Conservation (phyloP, 1,140 invertebrate genomes). For the Drosophila trapezifrons region DNA sequence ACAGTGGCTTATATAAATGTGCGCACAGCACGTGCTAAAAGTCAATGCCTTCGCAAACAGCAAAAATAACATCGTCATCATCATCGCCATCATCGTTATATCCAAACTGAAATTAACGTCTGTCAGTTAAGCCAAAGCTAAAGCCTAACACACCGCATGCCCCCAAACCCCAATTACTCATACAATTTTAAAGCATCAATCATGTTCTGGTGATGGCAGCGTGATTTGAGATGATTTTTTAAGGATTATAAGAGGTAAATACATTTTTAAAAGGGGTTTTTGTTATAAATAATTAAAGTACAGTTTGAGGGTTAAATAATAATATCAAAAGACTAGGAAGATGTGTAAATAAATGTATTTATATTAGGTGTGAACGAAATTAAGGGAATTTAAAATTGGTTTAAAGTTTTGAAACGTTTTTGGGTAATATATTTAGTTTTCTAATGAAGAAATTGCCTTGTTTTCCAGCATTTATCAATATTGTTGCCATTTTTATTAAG, state of each 20-base stretch:
- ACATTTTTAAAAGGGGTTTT: no score
- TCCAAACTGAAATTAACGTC: slow-evolving; percentile 56
- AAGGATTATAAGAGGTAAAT: no score
- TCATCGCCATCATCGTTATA: slow-evolving; percentile 29
- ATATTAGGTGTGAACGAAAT: neutral
- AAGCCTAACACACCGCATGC: slow-evolving; percentile 15
- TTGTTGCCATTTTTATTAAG: no score
- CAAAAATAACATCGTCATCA: slow-evolving; percentile 15
- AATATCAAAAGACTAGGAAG: neutral
- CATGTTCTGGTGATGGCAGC: slow-evolving; percentile 25
- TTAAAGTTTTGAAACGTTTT: neutral
- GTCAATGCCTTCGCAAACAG: slow-evolving; percentile 60
- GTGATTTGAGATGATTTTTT: slow-evolving; percentile 18
- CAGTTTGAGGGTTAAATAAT: no score
- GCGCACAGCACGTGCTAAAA: slow-evolving; percentile 62
- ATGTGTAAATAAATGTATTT: neutral
- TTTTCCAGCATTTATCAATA: no score
- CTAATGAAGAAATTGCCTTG: no score
- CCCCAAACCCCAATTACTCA: slow-evolving; percentile 5
- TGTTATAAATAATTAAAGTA: neutral
- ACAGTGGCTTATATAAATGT: slow-evolving; percentile 59
- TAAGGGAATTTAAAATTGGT: neutral
- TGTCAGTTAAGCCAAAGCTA: slow-evolving; percentile 39
- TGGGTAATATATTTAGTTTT: no score
- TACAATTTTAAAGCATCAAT: slow-evolving; percentile 13